phyloP scores from a whole-genome alignment of 2,113 vertebrate genomes.

The Hystrix cristata region DNA sequence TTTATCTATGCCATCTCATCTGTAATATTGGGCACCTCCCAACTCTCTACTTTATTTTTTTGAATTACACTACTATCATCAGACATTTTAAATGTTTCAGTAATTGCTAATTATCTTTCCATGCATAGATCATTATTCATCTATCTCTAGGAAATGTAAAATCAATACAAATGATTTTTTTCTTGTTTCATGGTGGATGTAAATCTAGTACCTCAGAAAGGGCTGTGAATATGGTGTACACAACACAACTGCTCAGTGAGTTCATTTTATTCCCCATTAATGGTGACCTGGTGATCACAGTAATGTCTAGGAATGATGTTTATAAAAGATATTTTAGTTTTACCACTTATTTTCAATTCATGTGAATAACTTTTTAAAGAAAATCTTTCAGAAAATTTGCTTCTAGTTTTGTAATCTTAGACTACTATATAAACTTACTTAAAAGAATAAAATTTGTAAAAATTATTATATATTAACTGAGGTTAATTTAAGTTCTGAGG shows the following conservation, averaged over 20 bases:
- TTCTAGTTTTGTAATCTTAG: neutral
- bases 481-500: neutral
- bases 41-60: neutral
- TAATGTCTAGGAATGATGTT: neutral
- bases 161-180: neutral
- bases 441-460: neutral
- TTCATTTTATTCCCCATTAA: neutral
- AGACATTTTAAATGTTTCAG: neutral
- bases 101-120: neutral
- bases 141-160: neutral
- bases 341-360: neutral
- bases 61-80: neutral
- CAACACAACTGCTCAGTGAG: neutral
- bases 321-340: neutral
- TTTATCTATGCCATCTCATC: neutral
- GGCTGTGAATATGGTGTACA: fast-evolving
- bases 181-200: neutral
- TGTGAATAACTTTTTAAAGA: neutral
- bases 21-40: neutral
- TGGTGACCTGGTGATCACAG: neutral
- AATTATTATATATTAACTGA: neutral
- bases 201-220: neutral
- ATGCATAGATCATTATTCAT: neutral
- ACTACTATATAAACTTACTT: neutral
- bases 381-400: neutral